phyloP scores from a whole-genome alignment of 2,113 vertebrate species.

The Zeus faber region DNA sequence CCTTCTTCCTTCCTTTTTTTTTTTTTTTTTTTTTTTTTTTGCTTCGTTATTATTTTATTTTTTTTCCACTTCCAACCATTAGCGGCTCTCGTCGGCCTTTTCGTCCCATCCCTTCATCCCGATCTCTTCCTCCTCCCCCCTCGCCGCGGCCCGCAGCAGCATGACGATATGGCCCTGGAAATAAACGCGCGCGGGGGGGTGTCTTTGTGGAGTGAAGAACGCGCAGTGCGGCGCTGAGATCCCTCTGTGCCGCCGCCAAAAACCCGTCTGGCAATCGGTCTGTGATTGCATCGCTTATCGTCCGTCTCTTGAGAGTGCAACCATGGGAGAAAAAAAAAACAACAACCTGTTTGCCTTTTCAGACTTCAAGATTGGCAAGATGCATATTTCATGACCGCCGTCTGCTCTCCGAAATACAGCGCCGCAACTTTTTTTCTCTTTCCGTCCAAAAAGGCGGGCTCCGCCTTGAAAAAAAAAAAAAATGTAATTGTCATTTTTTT shows the following conservation, averaged over 20 bases:
- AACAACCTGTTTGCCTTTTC: slow-evolving; percentile 54
- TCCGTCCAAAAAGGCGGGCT: too few relatives aligned
- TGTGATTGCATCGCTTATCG: slow-evolving; percentile 23
- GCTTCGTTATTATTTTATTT: slow-evolving; percentile 1
- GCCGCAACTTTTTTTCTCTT: neutral
- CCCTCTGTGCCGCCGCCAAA: slow-evolving; percentile 43
- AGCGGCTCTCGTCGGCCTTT: neutral
- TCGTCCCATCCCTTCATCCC: slow-evolving; percentile 16
- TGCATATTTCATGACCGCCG: slow-evolving; percentile 30
- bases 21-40: neutral
- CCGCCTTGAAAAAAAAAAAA: too few relatives aligned
- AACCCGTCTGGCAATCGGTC: slow-evolving; percentile 17
- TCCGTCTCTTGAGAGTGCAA: slow-evolving; percentile 50
- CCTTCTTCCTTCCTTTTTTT: slow-evolving; percentile 1
- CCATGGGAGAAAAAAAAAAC: too few relatives aligned
- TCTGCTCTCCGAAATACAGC: too few relatives aligned
- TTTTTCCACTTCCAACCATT: neutral
- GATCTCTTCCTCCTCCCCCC: slow-evolving; percentile 23
- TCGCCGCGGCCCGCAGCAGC: slow-evolving; percentile 19
- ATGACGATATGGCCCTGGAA: slow-evolving; percentile 29
- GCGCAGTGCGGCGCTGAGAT: neutral
- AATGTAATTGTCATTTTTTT: too few relatives aligned
- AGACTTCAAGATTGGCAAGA: slow-evolving; percentile 64
- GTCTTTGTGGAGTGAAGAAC: slow-evolving; percentile 16
- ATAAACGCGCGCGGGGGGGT: neutral